A percentile compares a stretch with the other conserved stretches of the same genome.
These are phyloP conservation scores for Stercorarius parasiticus DNA, from an alignment of 2,113 vertebrate genomes.

Conservation along the genomic window DNA sequence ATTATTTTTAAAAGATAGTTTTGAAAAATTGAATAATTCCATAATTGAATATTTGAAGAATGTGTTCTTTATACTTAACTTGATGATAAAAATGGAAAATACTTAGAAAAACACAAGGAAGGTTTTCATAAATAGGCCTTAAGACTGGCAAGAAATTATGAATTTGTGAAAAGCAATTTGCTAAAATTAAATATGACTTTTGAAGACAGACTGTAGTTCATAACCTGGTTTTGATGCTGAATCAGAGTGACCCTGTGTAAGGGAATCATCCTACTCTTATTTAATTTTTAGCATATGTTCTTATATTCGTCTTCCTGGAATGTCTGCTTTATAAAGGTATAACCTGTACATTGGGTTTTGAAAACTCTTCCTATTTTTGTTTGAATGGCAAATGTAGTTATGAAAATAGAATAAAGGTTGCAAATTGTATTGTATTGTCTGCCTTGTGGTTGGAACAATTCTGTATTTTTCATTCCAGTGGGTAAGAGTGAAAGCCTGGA, in stretches of 20 bases:
- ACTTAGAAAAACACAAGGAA: not conserved
- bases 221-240: not conserved
- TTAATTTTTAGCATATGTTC: not conserved
- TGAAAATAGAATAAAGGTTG: not conserved
- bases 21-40: not conserved
- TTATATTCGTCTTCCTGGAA: not conserved
- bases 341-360: not conserved
- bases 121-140: not conserved
- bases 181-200: not conserved
- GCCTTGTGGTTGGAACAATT: not conserved
- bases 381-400: not conserved
- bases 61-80: not conserved
- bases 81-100: not conserved
- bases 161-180: not conserved
- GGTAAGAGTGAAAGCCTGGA: constrained; percentile 45
- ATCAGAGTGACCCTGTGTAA: not conserved
- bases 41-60: not conserved
- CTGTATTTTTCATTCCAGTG: constrained; percentile 10
- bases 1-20: not conserved
- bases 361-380: not conserved
- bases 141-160: not conserved
- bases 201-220: not conserved
- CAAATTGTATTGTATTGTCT: not conserved
- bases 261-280: not conserved
- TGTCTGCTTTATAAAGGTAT: not conserved